Evolutionary conservation across 2,797 vertebrate genomes (phyloP).

Genomic region (Merluccius polli): DNA sequence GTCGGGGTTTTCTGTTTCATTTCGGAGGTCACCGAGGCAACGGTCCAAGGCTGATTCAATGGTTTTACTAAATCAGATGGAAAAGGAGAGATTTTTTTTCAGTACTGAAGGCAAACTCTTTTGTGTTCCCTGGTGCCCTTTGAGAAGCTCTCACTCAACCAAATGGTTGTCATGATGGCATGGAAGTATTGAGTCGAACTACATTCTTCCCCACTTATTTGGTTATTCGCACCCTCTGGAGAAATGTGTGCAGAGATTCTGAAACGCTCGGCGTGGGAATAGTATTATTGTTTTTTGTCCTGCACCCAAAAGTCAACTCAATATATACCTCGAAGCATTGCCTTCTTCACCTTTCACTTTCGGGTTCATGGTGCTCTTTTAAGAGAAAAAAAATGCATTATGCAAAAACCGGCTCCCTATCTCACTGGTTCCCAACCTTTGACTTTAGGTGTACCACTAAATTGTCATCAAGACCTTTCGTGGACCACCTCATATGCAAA

Average conservation of each 20-base stretch:
- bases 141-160: slow-evolving; percentile 46
- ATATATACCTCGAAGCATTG: slow-evolving; percentile 53
- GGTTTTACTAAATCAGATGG: not conserved
- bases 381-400: slow-evolving; percentile 67
- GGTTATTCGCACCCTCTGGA: slow-evolving; percentile 58
- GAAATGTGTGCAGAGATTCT: slow-evolving; percentile 54
- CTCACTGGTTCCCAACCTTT: too few relatives aligned
- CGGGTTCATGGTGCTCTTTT: slow-evolving; percentile 66
- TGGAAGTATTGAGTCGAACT: slow-evolving; percentile 51
- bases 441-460: too few relatives aligned
- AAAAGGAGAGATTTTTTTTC: slow-evolving; percentile 20
- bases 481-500: too few relatives aligned
- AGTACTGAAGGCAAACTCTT: slow-evolving; percentile 38
- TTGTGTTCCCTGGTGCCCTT: slow-evolving; percentile 44
- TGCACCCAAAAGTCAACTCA: slow-evolving; percentile 60
- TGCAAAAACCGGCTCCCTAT: slow-evolving; percentile 62
- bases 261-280: slow-evolving; percentile 56
- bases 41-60: not conserved
- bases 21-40: not conserved
- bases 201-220: slow-evolving; percentile 55
- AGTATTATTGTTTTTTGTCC: slow-evolving; percentile 54
- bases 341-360: slow-evolving; percentile 62
- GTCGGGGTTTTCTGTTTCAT: not conserved
- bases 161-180: slow-evolving; percentile 42
- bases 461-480: too few relatives aligned